Conservation (phyloP, 2,797 vertebrate species). For the Odontamblyopus lacepedii region DNA sequence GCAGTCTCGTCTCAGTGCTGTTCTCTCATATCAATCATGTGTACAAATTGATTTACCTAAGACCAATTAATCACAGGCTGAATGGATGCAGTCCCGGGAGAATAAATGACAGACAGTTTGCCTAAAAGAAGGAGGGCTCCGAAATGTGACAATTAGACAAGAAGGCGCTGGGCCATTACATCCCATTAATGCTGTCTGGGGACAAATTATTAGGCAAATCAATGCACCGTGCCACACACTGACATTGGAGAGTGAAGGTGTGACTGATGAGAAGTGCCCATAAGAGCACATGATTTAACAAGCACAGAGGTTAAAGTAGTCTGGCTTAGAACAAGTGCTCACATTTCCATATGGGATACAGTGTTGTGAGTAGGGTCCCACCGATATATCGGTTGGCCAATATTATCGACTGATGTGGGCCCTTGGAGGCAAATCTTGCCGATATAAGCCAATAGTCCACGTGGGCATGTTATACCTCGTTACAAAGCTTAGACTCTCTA, state of each 20-base stretch:
- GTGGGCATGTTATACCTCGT: too few relatives aligned
- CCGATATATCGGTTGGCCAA: too few relatives aligned
- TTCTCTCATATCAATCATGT: slow-evolving; percentile 5
- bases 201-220: slow-evolving; percentile 63
- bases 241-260: slow-evolving; percentile 32
- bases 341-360: not conserved
- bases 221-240: slow-evolving; percentile 47
- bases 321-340: not conserved
- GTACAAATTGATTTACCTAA: slow-evolving; percentile 29
- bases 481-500: too few relatives aligned
- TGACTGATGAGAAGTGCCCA: slow-evolving; percentile 37
- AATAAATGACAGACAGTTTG: slow-evolving; percentile 54
- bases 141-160: slow-evolving; percentile 60
- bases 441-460: too few relatives aligned
- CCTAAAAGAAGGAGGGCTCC: slow-evolving; percentile 45
- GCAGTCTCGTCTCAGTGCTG: not conserved
- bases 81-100: slow-evolving; percentile 41
- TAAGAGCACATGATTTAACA: slow-evolving; percentile 32
- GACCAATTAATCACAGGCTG: slow-evolving; percentile 48
- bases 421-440: too few relatives aligned
- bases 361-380: not conserved
- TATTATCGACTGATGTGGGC: too few relatives aligned
- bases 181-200: slow-evolving; percentile 73
- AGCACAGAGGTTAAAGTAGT: not conserved
- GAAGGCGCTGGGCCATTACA: slow-evolving; percentile 71